Evolutionary conservation across 2,797 vertebrate species (phyloP), one percentile per base, ranked within the genome.

Genomic region (Vultur gryphus): DNA sequence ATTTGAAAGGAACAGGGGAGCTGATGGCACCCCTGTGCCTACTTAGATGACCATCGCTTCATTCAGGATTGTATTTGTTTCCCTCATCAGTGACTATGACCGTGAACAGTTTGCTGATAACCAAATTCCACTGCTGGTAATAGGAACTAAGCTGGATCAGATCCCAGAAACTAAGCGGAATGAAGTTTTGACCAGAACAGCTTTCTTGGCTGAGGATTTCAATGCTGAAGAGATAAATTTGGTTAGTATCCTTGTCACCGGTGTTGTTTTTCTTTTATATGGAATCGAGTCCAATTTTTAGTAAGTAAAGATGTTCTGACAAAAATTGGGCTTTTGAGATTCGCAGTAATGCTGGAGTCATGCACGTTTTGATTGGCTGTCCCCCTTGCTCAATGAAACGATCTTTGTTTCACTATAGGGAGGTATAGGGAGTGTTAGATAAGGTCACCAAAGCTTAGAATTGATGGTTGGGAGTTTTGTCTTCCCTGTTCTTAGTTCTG

Each of bases 161-260:
- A 99, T 99, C 97, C 98, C 99, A 64, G 99, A 99, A 96, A 98
- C 97, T 85, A 99, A 99, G 93, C 98, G 99, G 52, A 99, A 97
- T 90, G 99, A 99, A 49, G 99, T 99, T 86, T 98, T 99, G 96
- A 99, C 97, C 43, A 98, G 99, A 90, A 99, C 99, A 3, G 99
- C 98, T 72, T 99, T 99, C 97, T 97, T 99, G 83, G 99, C 99
- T 73, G 99, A 99, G 97, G 99, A 99, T 98, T 99, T 99, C 97
- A 99, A 99, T 48, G 99, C 99, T 48, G 99, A 99, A 97, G 99
- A 99, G 97, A 99, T 99, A 88, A 99, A 99, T 97, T 98, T 99
- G 90, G 99, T 99, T 84, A 73, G 98, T 98, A 84, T 73, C 59
- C 70, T 78, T 92, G 64, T 73, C 83, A 57, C 23, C 33, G 12